These are phyloP conservation scores for Cyanocitta stelleri DNA, from an alignment of 2,113 vertebrate genomes.

Conservation along the genomic window DNA sequence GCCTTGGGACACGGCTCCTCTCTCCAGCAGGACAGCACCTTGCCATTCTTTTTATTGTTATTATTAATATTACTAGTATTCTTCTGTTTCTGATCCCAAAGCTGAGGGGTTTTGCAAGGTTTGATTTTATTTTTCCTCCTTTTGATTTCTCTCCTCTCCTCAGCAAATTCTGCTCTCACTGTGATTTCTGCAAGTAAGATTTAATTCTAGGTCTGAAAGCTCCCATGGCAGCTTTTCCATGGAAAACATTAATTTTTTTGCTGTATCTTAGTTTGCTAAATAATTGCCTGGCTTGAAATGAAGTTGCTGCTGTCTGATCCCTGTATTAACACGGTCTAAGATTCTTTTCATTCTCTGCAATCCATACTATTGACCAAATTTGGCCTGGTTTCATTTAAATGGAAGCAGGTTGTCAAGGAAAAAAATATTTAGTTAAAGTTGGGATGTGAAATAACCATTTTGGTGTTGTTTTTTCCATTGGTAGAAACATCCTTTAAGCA, in stretches of 20 bases:
- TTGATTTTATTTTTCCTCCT: background rate
- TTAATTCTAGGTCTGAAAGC: conserved; percentile 48
- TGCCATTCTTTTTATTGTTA: background rate
- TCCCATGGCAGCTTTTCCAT: conserved; percentile 28
- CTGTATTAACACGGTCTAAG: conserved; percentile 40
- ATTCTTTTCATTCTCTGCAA: conserved; percentile 70
- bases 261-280: conserved; percentile 54
- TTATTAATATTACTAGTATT: rapidly evolving
- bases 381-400: conserved; percentile 67
- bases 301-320: conserved; percentile 68
- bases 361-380: conserved; percentile 74
- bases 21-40: background rate
- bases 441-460: conserved; percentile 51
- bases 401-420: conserved; percentile 68
- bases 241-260: conserved; percentile 61
- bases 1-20: background rate
- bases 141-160: background rate
- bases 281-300: conserved; percentile 70
- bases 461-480: conserved; percentile 41
- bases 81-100: background rate
- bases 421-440: conserved; percentile 68
- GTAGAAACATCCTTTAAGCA: conserved; percentile 67
- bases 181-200: conserved; percentile 37
- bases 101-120: background rate
- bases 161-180: conserved; percentile 17